Base-by-base conservation (phyloP, 2,888 invertebrate species). In the Rotaria magnacalcarata region DNA sequence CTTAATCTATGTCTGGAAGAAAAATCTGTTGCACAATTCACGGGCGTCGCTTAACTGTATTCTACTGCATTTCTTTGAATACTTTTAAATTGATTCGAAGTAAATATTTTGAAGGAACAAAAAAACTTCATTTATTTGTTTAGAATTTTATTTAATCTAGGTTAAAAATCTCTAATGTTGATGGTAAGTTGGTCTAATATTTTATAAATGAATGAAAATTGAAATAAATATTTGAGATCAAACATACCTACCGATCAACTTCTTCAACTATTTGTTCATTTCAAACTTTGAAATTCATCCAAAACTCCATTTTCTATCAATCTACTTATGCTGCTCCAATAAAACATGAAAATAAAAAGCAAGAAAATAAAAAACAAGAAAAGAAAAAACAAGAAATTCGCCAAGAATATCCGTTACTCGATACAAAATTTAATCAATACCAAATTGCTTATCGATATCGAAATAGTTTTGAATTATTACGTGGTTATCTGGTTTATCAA, bases 361-460 rank as follows among this genome's bases (percentile, higher is more conserved):
- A 34, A 67, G 67, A 67, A 67, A 5, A n/a, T n/a, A n/a, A n/a
- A 34, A 27, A 0, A 19, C 5, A 67, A 6, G 16, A 34, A 67
- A 34, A 67, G 34, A 27, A 34, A 67, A 41, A 27, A 19, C 67
- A 34, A 67, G 67, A 67, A 67, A 5, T 27, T 6, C 34, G 6
- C 34, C 19, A 34, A 67, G 19, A 67, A 60, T 74, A 58, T 56
- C 85, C 85, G 3, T 74, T 85, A 56, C 85, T 85, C 24, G 86
- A 86, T 52, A 54, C 85, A 58, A 52, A 85, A 34, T 98, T 98
- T 92, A 94, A 94, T 91, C 95, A 96, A 93, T 94, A 95, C 50
- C 93, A 94, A 89, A 96, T 96, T 88, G 95, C 97, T 47, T 98
- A 96, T 93, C 95, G 96, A 91, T 96, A 96, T 92, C 97, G 97